These are phyloP conservation scores for Centroberyx gerrardi DNA, from an alignment of 2,797 vertebrate species.

Conservation along the genomic window DNA sequence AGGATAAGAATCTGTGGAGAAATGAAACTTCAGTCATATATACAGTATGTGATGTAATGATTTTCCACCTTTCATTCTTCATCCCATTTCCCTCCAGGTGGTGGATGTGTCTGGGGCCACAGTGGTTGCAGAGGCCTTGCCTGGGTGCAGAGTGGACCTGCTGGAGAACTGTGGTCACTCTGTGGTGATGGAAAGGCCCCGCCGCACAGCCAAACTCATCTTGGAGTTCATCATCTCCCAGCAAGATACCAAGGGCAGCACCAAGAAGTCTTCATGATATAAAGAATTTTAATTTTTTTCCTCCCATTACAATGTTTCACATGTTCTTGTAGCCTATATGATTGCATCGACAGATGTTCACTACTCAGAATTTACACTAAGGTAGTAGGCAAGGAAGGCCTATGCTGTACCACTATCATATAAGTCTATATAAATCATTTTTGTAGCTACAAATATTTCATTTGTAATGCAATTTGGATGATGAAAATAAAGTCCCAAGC, in stretches of 20 bases:
- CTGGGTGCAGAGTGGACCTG: constrained; percentile 91
- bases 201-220: constrained; percentile 94
- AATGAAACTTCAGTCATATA: background rate
- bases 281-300: background rate
- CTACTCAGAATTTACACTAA: background rate
- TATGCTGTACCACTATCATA: background rate
- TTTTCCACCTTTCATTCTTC: no score
- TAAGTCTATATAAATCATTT: background rate
- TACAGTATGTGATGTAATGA: background rate
- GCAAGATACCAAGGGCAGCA: constrained; percentile 84
- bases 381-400: background rate
- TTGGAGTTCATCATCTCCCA: constrained; percentile 91
- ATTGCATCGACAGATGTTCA: background rate
- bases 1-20: no score
- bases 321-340: constrained; percentile 8
- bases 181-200: constrained; percentile 94
- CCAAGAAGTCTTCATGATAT: constrained; percentile 84
- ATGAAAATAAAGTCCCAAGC: constrained; percentile 35
- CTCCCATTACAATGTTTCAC: background rate
- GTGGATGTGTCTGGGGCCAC: constrained; percentile 93
- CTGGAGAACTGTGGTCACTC: constrained; percentile 98
- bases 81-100: constrained; percentile 83
- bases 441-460: constrained; percentile 1
- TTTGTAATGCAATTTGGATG: constrained; percentile 14
- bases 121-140: constrained; percentile 85